These are phyloP conservation scores for Neodon shergylaensis DNA, from an alignment of 2,113 vertebrate species.

Conservation along the genomic window DNA sequence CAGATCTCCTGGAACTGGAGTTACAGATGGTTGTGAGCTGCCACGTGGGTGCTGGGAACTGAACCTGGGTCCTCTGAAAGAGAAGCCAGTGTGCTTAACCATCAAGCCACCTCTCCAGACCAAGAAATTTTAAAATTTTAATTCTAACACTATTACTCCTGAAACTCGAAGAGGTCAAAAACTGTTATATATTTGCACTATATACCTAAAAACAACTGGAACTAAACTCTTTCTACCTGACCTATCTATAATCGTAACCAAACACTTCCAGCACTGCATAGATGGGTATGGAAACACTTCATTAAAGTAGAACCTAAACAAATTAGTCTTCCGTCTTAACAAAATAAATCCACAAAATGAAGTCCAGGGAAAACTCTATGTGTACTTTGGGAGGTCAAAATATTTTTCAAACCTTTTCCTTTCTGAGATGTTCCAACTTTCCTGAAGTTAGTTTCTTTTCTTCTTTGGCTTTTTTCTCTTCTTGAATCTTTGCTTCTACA, in stretches of 20 bases:
- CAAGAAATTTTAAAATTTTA: background rate
- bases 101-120: background rate
- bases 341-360: conserved; percentile 46
- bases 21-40: background rate
- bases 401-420: conserved; percentile 89
- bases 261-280: background rate
- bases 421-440: conserved; percentile 91
- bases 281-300: background rate
- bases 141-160: conserved; percentile 33
- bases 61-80: background rate
- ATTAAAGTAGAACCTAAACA: conserved; percentile 39
- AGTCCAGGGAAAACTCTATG: background rate
- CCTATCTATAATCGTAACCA: background rate
- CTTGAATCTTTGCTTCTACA: conserved; percentile 85
- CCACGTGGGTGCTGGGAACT: background rate
- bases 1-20: background rate
- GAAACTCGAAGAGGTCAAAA: conserved; percentile 40
- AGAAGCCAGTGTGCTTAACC: background rate
- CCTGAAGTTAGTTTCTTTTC: conserved; percentile 87
- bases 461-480: conserved; percentile 76
- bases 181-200: background rate
- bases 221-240: too few species aligned
- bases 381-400: background rate
- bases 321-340: conserved; percentile 26
- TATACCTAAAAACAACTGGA: background rate